Percentiles rank a stretch among this genome's conserved stretches.
Evolutionary conservation across 92 coral and sea anemone species (phyloP).

Genomic region (Zoanthus gigantus): DNA sequence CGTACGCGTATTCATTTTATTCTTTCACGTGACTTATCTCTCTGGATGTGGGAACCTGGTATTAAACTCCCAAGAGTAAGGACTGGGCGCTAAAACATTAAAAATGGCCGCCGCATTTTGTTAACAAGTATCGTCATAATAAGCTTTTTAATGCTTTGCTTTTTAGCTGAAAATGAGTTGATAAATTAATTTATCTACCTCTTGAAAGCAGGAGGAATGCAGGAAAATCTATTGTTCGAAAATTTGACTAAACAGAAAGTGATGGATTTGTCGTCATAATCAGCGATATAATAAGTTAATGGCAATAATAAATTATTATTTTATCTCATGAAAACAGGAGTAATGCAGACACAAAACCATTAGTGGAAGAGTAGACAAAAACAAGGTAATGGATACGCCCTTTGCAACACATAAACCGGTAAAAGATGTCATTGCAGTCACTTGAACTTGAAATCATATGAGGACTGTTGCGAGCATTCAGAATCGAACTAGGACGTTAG

Average conservation of each 20-base stretch:
- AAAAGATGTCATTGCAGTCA: not conserved
- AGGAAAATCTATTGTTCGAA: not conserved
- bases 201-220: not conserved
- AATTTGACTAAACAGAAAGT: not conserved
- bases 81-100: no score
- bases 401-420: not conserved
- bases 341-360: not conserved
- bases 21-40: no score
- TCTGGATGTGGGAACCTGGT: no score
- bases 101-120: no score
- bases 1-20: no score
- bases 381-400: not conserved
- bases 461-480: constrained; percentile 97
- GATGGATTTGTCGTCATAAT: not conserved
- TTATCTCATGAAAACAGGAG: no score
- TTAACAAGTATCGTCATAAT: not conserved
- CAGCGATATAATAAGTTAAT: no score
- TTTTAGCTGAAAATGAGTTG: not conserved
- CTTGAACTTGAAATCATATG: constrained; percentile 21
- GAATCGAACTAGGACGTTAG: constrained; percentile 87
- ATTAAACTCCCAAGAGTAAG: no score
- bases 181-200: not conserved
- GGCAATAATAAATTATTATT: not conserved
- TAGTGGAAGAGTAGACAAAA: not conserved
- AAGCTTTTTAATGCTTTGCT: not conserved